Base-by-base conservation (phyloP, 2,888 invertebrate species). In the Neocrepidodera transversa region DNA sequence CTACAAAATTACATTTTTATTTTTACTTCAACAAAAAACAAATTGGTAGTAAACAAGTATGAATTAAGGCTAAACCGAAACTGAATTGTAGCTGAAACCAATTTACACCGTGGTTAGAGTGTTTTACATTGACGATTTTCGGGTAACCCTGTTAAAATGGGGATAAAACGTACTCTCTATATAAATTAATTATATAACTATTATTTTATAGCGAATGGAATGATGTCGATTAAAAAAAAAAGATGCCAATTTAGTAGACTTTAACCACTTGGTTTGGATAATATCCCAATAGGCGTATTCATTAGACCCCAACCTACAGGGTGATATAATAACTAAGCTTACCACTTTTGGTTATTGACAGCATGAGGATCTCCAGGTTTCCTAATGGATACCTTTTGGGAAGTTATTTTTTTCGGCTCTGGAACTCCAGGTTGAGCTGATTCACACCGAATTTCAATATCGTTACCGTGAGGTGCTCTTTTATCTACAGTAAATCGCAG, bases 381-480 rank as follows among this genome's bases (percentile, higher is more conserved):
- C 42, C 68, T 71, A 60, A 72, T 56, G 35, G 62, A 60, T 16
- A 73, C 65, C 18, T 68, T 65, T 30, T 64, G 63, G 32, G 70
- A 69, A 23, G 73, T 68, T 5, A 66, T 65, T 56, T 71, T 74
- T 14, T 75, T 74, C 35, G 69, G 67, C 32, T 73, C 64, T 2
- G 76, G 76, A 32, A 77, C 71, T 45, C 75, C 76, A 23, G 76
- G 76, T 54, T 76, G 70, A 16, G 73, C 71, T 36, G 76, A 73
- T 52, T 73, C 72, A 71, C 78, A 78, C 36, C 72, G 69, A 18
- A 78, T 65, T 63, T 77, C 76, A 30, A 78, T 65, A 18, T 66
- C 68, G 62, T 72, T 67, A 52, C 66, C 69, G 8, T 66, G 71
- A 56, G 74, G 69, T 56, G 70, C 68, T 62, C 71, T 73, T 48